Evolutionary conservation across 2,797 vertebrate species (phyloP).

Genomic region (Helarctos malayanus): DNA sequence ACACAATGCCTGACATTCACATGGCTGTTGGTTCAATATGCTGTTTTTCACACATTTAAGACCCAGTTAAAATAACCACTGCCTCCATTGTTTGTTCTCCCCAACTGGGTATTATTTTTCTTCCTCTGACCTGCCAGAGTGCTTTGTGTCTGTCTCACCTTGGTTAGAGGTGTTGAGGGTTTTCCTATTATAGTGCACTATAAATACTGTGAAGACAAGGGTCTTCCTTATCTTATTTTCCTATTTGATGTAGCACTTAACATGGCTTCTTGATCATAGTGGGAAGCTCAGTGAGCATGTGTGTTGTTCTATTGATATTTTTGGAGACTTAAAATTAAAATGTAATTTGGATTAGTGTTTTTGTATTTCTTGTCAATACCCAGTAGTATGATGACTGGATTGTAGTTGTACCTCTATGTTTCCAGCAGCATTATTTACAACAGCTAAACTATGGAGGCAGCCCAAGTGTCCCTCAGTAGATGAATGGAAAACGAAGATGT

Average conservation of each 20-base stretch:
- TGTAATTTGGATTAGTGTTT: background rate
- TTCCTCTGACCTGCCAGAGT: conserved; percentile 5
- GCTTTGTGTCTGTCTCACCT: background rate
- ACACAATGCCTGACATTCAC: background rate
- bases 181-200: background rate
- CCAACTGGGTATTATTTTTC: background rate
- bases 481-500: background rate
- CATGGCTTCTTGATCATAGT: background rate
- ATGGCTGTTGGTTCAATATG: background rate
- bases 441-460: background rate
- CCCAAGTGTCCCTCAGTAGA: background rate
- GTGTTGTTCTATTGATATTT: background rate
- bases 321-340: conserved; percentile 4
- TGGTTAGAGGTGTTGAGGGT: background rate
- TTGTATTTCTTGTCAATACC: background rate
- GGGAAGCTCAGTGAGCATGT: background rate
- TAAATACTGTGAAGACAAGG: conserved; percentile 20
- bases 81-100: background rate
- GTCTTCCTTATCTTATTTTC: conserved; percentile 10
- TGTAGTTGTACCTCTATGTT: background rate
- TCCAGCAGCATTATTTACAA: background rate
- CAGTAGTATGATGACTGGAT: background rate
- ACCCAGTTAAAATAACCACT: background rate
- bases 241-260: background rate
- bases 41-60: background rate